Evolutionary conservation across 2,888 invertebrate species (phyloP).

Genomic region (Chaetogeoica ovagalla): DNA sequence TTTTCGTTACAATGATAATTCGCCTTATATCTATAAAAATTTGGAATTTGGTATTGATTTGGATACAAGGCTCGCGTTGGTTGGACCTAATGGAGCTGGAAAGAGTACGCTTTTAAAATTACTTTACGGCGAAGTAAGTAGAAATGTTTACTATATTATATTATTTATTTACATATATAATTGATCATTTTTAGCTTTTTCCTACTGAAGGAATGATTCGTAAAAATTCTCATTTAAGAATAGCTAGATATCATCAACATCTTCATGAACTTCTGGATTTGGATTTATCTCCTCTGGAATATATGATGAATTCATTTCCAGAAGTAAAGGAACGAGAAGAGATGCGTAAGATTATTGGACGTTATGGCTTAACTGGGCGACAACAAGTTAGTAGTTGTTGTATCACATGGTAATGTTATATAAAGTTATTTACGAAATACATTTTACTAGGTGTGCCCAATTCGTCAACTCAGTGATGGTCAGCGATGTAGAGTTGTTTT

Average conservation of each 20-base stretch:
- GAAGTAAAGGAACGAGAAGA: conserved; percentile 97
- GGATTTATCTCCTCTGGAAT: conserved; percentile 92
- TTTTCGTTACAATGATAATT: conserved; percentile 85
- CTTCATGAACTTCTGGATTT: conserved; percentile 93
- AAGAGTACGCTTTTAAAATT: conserved; percentile 97
- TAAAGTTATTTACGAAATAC: neutral
- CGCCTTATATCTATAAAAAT: conserved; percentile 93
- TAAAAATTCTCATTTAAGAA: conserved; percentile 95
- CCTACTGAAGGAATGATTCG: conserved; percentile 96
- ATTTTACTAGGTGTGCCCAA: conserved; percentile 77
- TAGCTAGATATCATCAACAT: conserved; percentile 98
- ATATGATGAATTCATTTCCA: conserved; percentile 97
- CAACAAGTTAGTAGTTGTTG: conserved; percentile 74
- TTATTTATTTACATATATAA: conserved; percentile 19
- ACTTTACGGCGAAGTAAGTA: conserved; percentile 85
- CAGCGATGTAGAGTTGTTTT: conserved; percentile 98
- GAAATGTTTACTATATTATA: conserved; percentile 12
- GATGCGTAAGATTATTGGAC: conserved; percentile 98
- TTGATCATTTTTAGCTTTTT: conserved; percentile 67
- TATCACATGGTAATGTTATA: neutral
- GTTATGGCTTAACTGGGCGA: conserved; percentile 95
- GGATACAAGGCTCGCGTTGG: conserved; percentile 91
- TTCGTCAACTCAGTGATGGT: conserved; percentile 93
- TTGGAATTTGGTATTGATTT: conserved; percentile 98
- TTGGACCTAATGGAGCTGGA: conserved; percentile 98